phyloP scores from a whole-genome alignment of 2,113 vertebrate genomes.

The Apeltes quadracus region DNA sequence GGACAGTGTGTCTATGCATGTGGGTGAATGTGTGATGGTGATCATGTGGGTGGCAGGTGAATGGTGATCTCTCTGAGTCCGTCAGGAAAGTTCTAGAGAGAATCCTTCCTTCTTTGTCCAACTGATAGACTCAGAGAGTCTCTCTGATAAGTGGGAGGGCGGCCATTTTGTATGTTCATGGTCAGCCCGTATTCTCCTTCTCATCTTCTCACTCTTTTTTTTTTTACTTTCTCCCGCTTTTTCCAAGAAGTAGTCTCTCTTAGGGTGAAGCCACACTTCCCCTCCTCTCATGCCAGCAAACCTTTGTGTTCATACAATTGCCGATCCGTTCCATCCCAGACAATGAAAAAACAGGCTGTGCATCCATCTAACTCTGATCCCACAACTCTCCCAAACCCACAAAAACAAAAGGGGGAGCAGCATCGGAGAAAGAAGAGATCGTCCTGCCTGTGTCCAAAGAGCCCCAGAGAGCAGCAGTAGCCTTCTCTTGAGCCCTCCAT shows the following conservation, averaged over 20 bases:
- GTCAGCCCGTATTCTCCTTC: conserved; percentile 33
- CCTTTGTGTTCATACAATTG: conserved; percentile 23
- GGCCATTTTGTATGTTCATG: conserved; percentile 48
- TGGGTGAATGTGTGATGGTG: conserved; percentile 57
- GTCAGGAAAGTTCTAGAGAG: conserved; percentile 63
- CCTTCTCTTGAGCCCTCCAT: conserved; percentile 25
- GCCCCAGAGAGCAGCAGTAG: conserved; percentile 52
- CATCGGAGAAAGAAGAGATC: conserved; percentile 46
- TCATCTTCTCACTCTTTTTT: conserved; percentile 22
- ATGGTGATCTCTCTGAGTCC: conserved; percentile 63
- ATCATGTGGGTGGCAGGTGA: conserved; percentile 61
- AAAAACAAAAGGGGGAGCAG: conserved; percentile 63
- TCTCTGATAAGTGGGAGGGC: conserved; percentile 62
- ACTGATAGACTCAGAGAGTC: conserved; percentile 76
- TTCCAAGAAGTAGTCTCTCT: conserved; percentile 57
- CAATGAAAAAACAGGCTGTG: conserved; percentile 17
- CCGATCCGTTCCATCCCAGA: conserved; percentile 17
- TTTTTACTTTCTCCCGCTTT: conserved; percentile 59
- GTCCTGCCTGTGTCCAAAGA: conserved; percentile 32
- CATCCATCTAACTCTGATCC: conserved; percentile 29
- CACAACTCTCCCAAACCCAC: conserved; percentile 19
- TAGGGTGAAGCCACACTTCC: conserved; percentile 29
- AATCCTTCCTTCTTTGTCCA: conserved; percentile 65
- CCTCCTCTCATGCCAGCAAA: conserved; percentile 29
- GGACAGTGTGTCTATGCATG: conserved; percentile 42